phyloP scores from a whole-genome alignment of 2,797 vertebrate species.

The Enteromius viviparus region DNA sequence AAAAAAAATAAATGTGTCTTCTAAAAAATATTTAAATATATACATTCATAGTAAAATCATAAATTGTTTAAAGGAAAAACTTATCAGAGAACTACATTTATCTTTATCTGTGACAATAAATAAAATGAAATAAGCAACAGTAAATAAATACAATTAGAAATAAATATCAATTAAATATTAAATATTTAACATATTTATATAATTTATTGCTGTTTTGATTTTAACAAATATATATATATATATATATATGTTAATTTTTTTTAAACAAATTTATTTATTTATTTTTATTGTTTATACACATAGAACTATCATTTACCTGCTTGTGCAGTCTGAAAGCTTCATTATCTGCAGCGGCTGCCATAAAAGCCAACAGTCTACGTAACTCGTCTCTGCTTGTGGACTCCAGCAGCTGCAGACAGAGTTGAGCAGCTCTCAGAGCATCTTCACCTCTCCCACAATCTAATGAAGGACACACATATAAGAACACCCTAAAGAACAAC shows the following conservation, averaged over 20 bases:
- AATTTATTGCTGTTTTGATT: too few relatives aligned
- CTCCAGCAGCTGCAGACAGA: constrained; percentile 81
- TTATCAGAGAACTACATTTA: neutral
- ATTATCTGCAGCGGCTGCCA: constrained; percentile 72
- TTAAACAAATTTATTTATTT: too few relatives aligned
- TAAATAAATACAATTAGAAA: neutral
- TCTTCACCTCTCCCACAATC: constrained; percentile 73
- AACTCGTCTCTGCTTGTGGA: constrained; percentile 80
- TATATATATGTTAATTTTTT: too few relatives aligned
- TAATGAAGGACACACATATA: constrained; percentile 50
- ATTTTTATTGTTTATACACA: too few relatives aligned
- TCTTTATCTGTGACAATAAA: neutral
- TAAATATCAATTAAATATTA: neutral
- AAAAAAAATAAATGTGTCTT: neutral
- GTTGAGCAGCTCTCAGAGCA: constrained; percentile 80
- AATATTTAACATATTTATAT: too few relatives aligned
- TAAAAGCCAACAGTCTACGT: constrained; percentile 78
- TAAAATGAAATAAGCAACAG: neutral
- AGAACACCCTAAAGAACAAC: neutral
- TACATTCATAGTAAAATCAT: neutral
- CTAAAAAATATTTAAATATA: too few relatives aligned
- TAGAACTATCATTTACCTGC: constrained; percentile 59
- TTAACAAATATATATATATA: too few relatives aligned
- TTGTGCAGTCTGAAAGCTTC: constrained; percentile 81
- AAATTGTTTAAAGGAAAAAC: neutral